phyloP scores from a whole-genome alignment of 2,888 invertebrate species.

The Macropis europaea region DNA sequence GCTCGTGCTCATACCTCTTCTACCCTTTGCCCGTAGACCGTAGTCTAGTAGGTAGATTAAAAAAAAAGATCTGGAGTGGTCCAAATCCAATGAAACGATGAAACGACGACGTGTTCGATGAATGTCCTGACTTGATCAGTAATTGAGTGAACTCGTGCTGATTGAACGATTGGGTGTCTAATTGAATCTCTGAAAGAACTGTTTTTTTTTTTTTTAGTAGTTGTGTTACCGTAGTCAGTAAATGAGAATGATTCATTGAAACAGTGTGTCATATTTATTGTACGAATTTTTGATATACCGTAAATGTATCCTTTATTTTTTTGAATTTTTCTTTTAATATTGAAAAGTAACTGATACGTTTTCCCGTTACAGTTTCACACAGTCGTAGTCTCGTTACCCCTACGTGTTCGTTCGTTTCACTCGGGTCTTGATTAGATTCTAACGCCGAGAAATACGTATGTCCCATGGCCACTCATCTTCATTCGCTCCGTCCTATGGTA shows the following conservation, averaged over 20 bases:
- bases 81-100: constrained; percentile 13
- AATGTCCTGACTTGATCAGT: constrained; percentile 10
- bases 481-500: constrained; percentile 23
- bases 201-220: constrained; percentile 9
- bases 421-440: constrained; percentile 14
- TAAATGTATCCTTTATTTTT: neutral
- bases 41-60: constrained; percentile 53
- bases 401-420: constrained; percentile 20
- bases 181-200: constrained; percentile 18
- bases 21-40: constrained; percentile 54
- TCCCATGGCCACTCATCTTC: constrained; percentile 63
- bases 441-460: constrained; percentile 54
- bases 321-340: neutral
- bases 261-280: constrained; percentile 36
- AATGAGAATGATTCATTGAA: constrained; percentile 29
- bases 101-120: neutral
- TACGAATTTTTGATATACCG: neutral
- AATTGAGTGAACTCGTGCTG: constrained; percentile 4
- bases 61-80: constrained; percentile 44
- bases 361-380: constrained; percentile 12
- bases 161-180: constrained; percentile 24
- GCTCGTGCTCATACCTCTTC: constrained; percentile 53
- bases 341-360: neutral
- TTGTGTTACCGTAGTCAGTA: constrained; percentile 25
- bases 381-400: neutral